Percentiles rank a stretch among this genome's conserved stretches.
Evolutionary conservation across 1,140 invertebrate species (phyloP).

Genomic region (Charaxes varanes): DNA sequence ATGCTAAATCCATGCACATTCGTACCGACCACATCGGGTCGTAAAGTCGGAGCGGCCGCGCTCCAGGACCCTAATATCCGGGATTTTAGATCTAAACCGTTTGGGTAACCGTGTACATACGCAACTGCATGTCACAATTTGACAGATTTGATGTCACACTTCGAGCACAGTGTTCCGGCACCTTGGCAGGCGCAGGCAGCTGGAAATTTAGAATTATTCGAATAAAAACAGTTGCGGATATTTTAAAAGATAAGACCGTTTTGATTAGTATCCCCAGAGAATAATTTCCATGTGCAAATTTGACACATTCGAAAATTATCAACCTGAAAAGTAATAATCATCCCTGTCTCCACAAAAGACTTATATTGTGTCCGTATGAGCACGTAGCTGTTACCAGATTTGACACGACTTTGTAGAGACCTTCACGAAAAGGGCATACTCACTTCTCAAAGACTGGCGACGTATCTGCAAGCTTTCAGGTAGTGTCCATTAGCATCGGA

Average conservation of each 20-base stretch:
- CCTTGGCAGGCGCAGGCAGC: constrained; percentile 58
- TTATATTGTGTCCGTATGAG: constrained; percentile 20
- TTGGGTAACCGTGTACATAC: constrained; percentile 60
- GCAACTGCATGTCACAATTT: constrained; percentile 74
- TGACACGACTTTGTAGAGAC: too few species aligned
- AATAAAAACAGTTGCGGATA: constrained; percentile 17
- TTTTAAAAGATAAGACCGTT: too few species aligned
- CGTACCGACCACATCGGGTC: constrained; percentile 48
- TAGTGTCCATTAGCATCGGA: too few species aligned
- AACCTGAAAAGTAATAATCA: background rate
- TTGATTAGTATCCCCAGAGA: too few species aligned
- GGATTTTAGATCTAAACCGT: constrained; percentile 37
- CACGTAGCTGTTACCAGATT: too few species aligned
- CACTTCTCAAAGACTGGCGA: too few species aligned
- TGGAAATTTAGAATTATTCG: background rate
- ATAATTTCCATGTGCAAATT: too few species aligned
- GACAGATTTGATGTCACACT: constrained; percentile 72
- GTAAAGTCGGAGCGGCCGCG: constrained; percentile 34
- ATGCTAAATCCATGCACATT: constrained; percentile 72
- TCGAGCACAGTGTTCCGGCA: constrained; percentile 75
- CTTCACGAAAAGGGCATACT: too few species aligned
- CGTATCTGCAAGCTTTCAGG: too few species aligned
- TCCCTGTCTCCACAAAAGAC: constrained; percentile 29
- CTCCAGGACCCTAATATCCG: constrained; percentile 26
- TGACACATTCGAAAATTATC: too few species aligned